Conservation (phyloP, 2,797 vertebrate species). For the Apodemus agrarius region DNA sequence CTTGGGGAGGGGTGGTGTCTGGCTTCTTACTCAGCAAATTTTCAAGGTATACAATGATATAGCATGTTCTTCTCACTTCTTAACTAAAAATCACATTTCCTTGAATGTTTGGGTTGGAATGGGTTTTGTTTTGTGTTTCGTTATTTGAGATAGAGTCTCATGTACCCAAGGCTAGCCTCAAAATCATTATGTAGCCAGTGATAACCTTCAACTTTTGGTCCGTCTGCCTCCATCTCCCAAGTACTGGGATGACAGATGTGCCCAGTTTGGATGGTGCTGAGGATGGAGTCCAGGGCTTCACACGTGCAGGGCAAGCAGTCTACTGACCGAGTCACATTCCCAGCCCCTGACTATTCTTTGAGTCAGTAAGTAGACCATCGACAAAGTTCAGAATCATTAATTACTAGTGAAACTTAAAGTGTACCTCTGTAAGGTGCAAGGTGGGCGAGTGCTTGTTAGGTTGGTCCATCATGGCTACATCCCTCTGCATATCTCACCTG, state of each 20-base stretch:
- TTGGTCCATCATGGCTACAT: neutral
- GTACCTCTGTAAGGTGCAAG: neutral
- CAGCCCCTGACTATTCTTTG: neutral
- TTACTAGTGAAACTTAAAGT: neutral
- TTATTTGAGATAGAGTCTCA: neutral
- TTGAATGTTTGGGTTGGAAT: neutral
- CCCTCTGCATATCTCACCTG: neutral
- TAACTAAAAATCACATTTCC: constrained; percentile 15
- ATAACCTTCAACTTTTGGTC: neutral
- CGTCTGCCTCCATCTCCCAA: neutral
- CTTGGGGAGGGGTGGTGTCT: neutral
- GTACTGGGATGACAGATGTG: neutral
- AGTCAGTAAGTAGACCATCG: neutral
- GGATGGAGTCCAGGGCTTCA: neutral
- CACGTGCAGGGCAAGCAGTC: neutral
- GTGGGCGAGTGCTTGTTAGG: neutral
- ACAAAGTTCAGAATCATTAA: neutral
- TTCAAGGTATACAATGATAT: neutral
- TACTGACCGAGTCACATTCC: neutral
- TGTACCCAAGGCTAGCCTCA: neutral
- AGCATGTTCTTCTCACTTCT: neutral
- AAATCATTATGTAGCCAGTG: neutral
- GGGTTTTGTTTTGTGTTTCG: neutral
- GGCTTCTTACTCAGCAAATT: neutral
- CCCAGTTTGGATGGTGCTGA: neutral